Conservation (phyloP, 2,113 vertebrate species). For the Gymnorhina tibicen region DNA sequence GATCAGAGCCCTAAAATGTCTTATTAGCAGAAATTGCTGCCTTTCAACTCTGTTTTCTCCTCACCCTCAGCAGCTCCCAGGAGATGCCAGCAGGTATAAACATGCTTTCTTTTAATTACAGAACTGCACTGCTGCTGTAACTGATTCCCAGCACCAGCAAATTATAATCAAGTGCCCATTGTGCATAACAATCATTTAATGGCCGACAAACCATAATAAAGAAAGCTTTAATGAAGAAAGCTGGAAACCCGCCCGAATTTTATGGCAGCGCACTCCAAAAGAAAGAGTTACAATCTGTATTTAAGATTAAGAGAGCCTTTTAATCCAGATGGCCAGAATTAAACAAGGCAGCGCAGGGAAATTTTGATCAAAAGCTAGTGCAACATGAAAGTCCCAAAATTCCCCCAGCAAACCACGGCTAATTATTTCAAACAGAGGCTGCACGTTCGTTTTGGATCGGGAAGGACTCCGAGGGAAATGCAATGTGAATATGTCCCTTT, state of each 20-base stretch:
- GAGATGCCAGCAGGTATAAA: slow-evolving; percentile 78
- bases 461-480: neutral
- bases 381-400: slow-evolving; percentile 71
- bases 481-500: neutral
- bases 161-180: slow-evolving; percentile 77
- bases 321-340: slow-evolving; percentile 73
- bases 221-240: slow-evolving; percentile 74
- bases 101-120: slow-evolving; percentile 84
- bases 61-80: slow-evolving; percentile 45
- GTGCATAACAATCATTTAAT: slow-evolving; percentile 66
- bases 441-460: neutral
- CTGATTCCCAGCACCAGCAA: slow-evolving; percentile 75
- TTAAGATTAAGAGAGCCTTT: slow-evolving; percentile 72
- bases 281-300: slow-evolving; percentile 69
- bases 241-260: slow-evolving; percentile 68
- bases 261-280: slow-evolving; percentile 70
- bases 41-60: slow-evolving; percentile 5
- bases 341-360: slow-evolving; percentile 61
- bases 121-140: slow-evolving; percentile 67
- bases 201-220: slow-evolving; percentile 68
- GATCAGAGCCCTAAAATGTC: neutral
- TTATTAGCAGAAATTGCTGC: neutral
- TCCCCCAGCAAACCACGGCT: slow-evolving; percentile 52
- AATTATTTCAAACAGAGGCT: slow-evolving; percentile 66
- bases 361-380: slow-evolving; percentile 72